These are phyloP conservation scores for Podiceps cristatus DNA, from an alignment of 2,113 vertebrate genomes.

Conservation along the genomic window DNA sequence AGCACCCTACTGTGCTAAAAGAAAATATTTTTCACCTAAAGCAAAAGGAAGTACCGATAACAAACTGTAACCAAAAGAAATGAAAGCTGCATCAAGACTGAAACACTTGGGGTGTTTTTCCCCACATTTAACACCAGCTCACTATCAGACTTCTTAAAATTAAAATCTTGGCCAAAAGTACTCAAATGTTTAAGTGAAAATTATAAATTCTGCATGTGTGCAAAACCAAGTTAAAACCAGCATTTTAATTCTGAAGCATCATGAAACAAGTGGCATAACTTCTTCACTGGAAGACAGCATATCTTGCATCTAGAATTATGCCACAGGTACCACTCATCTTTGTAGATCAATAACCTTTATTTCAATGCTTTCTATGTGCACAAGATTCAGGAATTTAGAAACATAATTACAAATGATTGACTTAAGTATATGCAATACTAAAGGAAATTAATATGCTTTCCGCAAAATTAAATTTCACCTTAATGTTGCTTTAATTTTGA, in stretches of 20 bases:
- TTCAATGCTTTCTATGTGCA: not conserved
- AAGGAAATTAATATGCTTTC: not conserved
- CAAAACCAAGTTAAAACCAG: not conserved
- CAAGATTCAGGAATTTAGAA: not conserved
- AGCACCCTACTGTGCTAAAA: not conserved
- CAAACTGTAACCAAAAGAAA: not conserved
- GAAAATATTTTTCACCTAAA: not conserved
- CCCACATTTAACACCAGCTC: not conserved
- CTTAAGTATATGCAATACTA: not conserved
- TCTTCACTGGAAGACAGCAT: not conserved
- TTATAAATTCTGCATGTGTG: not conserved
- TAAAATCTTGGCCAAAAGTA: not conserved
- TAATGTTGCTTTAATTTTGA: not conserved
- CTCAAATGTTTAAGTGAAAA: not conserved
- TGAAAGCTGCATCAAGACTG: not conserved
- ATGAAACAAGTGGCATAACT: not conserved
- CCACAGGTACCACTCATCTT: not conserved
- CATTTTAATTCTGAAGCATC: not conserved
- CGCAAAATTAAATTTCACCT: not conserved
- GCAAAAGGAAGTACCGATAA: not conserved
- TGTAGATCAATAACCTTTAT: not conserved
- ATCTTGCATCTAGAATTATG: not conserved
- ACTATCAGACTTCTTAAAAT: not conserved
- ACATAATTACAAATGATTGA: not conserved
- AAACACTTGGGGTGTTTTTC: not conserved